phyloP scores from a whole-genome alignment of 2,888 invertebrate species.

The Drosophila tripunctata region DNA sequence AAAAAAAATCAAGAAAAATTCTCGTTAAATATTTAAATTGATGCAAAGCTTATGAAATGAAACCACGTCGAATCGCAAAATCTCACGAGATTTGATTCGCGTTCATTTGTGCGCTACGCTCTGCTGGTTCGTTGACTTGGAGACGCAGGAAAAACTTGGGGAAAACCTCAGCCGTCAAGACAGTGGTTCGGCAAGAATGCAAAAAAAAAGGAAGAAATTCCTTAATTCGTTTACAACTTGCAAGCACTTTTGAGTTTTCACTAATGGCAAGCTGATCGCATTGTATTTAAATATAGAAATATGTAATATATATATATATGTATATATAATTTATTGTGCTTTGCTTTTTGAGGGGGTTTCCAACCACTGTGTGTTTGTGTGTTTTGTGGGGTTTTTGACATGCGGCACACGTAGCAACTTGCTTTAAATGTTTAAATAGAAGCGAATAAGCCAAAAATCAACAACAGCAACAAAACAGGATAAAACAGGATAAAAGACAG shows the following conservation, averaged over 20 bases:
- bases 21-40: slow-evolving; percentile 78
- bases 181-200: slow-evolving; percentile 20
- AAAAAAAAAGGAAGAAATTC: not conserved
- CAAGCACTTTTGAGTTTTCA: not conserved
- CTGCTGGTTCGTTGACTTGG: slow-evolving; percentile 32
- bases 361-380: not conserved
- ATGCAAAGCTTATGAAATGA: slow-evolving; percentile 72
- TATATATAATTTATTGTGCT: slow-evolving; percentile 4
- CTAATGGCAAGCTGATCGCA: slow-evolving; percentile 11
- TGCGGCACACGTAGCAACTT: slow-evolving; percentile 67
- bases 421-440: slow-evolving; percentile 75
- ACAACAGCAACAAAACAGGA: slow-evolving; percentile 44
- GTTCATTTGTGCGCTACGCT: slow-evolving; percentile 45
- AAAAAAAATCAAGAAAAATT: slow-evolving; percentile 54
- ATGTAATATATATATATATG: not conserved
- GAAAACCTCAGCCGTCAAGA: slow-evolving; percentile 41
- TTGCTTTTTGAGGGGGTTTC: not conserved
- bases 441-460: slow-evolving; percentile 65
- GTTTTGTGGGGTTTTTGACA: slow-evolving; percentile 10
- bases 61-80: slow-evolving; percentile 46
- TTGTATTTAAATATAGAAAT: slow-evolving; percentile 17
- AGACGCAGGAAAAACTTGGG: not conserved
- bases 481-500: slow-evolving; percentile 25
- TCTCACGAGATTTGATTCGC: slow-evolving; percentile 47
- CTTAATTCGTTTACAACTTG: not conserved